Conservation (phyloP, 2,113 vertebrate genomes). For the Charina bottae region DNA sequence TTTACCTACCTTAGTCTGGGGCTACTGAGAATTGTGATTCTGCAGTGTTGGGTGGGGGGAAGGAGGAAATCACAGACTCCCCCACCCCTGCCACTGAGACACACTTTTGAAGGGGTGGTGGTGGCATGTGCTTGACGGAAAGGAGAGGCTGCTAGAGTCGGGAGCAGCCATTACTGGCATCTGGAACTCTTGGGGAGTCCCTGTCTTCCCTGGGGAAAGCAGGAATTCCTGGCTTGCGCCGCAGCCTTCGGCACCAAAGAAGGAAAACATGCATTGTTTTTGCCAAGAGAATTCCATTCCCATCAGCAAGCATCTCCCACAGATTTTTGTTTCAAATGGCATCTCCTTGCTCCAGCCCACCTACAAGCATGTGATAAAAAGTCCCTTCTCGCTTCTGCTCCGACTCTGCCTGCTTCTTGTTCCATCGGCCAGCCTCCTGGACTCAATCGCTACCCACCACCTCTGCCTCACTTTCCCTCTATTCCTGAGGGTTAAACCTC, state of each 20-base stretch:
- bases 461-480: not conserved
- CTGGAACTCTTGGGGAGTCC: not conserved
- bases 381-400: conserved; percentile 54
- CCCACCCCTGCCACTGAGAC: not conserved
- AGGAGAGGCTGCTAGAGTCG: not conserved
- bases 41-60: not conserved
- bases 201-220: conserved; percentile 41
- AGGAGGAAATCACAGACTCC: not conserved
- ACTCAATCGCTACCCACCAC: not conserved
- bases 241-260: conserved; percentile 39
- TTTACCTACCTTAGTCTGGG: no score
- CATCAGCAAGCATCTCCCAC: conserved; percentile 64
- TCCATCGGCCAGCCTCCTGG: conserved; percentile 20
- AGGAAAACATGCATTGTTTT: conserved; percentile 59
- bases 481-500: not conserved
- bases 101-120: not conserved
- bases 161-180: not conserved
- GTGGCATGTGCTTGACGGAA: not conserved
- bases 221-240: conserved; percentile 54
- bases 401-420: conserved; percentile 9
- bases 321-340: conserved; percentile 61
- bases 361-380: conserved; percentile 74
- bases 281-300: conserved; percentile 67
- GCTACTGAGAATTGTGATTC: not conserved
- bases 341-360: conserved; percentile 76